phyloP scores from a whole-genome alignment of 2,888 invertebrate genomes.

The Cabera pusaria region DNA sequence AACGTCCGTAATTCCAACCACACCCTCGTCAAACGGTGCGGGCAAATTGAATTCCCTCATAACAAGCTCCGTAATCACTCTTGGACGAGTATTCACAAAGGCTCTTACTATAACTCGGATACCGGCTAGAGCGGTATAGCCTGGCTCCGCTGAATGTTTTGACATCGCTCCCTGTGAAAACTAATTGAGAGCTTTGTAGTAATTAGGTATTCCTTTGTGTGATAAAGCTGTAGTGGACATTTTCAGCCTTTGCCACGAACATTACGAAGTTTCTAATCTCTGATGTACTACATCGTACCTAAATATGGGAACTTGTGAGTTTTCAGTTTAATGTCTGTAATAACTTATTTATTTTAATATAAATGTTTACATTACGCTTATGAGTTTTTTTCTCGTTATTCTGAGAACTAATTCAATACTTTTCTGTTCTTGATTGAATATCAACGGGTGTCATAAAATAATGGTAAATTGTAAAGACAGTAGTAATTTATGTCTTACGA shows the following conservation, averaged over 20 bases:
- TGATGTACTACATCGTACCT: too few species aligned
- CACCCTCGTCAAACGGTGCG: slow-evolving; percentile 56
- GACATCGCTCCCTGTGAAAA: slow-evolving; percentile 21
- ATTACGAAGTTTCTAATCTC: too few species aligned
- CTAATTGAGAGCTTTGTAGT: slow-evolving; percentile 24
- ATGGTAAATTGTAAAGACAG: slow-evolving; percentile 40
- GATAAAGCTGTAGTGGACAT: too few species aligned
- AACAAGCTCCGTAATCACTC: slow-evolving; percentile 52
- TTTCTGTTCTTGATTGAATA: slow-evolving; percentile 7
- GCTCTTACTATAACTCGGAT: slow-evolving; percentile 21
- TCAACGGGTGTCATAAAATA: slow-evolving; percentile 43
- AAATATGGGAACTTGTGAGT: too few species aligned
- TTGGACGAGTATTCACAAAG: slow-evolving; percentile 48
- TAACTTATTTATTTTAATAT: too few species aligned
- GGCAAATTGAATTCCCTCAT: slow-evolving; percentile 66
- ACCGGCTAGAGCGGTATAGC: slow-evolving; percentile 17
- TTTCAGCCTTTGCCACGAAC: too few species aligned
- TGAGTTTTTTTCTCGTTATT: too few species aligned
- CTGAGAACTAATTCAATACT: too few species aligned
- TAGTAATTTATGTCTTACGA: slow-evolving; percentile 52
- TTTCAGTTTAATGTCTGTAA: too few species aligned
- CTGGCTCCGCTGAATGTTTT: slow-evolving; percentile 28
- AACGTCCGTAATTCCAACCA: slow-evolving; percentile 53
- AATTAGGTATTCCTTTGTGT: slow-evolving; percentile 28
- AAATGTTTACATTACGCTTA: too few species aligned